These are phyloP conservation scores for Girardia tigrina DNA, from an alignment of 2,888 invertebrate species.

Conservation along the genomic window DNA sequence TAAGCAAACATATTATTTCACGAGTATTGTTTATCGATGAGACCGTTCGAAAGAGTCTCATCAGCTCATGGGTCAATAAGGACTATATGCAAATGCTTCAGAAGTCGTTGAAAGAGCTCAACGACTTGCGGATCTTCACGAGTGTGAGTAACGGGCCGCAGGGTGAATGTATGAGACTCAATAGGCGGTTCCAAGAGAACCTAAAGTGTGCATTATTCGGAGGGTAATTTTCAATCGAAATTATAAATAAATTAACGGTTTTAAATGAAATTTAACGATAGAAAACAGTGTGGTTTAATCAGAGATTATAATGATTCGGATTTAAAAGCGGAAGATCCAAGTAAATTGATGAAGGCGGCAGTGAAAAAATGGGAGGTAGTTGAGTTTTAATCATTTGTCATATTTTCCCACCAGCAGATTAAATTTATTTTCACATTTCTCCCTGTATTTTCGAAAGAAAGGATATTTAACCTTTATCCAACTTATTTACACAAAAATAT, in stretches of 20 bases:
- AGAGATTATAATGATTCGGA: neutral
- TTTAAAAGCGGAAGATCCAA: neutral
- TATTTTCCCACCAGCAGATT: no score
- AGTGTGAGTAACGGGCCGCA: neutral
- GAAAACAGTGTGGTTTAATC: neutral
- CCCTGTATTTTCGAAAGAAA: no score
- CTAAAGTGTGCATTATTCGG: neutral
- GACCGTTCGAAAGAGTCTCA: neutral
- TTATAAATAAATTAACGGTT: neutral
- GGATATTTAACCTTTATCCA: no score
- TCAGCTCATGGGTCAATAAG: constrained; percentile 3
- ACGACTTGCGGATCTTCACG: neutral
- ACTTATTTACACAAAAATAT: no score
- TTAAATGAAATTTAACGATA: neutral
- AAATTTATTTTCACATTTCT: neutral
- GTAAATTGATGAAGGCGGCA: neutral
- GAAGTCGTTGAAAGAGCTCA: neutral
- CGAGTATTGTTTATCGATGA: constrained; percentile 6
- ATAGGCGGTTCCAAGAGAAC: constrained; percentile 21
- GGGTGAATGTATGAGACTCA: constrained; percentile 4
- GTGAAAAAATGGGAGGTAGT: constrained; percentile 5
- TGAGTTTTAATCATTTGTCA: neutral
- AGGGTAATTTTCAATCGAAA: neutral
- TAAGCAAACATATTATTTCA: constrained; percentile 2
- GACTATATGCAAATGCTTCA: neutral